These are phyloP conservation scores for Oryctes rhinoceros DNA, from an alignment of 1,140 invertebrate genomes.

Conservation along the genomic window DNA sequence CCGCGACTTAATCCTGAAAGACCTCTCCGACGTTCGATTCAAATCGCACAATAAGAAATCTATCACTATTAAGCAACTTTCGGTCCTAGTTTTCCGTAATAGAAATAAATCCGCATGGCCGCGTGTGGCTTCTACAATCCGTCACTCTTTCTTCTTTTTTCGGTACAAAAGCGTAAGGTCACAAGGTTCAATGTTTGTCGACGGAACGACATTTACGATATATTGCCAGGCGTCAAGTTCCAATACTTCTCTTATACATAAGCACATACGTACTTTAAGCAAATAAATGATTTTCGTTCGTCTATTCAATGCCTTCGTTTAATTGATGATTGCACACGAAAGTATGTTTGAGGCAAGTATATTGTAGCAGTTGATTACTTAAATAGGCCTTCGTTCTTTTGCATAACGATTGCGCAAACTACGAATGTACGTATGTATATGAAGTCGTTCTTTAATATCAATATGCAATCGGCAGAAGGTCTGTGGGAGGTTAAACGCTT, in stretches of 20 bases:
- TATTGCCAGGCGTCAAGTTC: background rate
- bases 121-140: too few species aligned
- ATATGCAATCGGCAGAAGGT: background rate
- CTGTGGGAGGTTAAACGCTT: background rate
- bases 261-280: background rate
- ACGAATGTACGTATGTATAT: background rate
- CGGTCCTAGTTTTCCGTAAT: too few species aligned
- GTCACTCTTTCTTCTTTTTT: constrained; percentile 1
- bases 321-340: constrained; percentile 7
- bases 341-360: background rate
- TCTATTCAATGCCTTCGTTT: background rate
- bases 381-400: background rate
- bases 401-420: constrained; percentile 14
- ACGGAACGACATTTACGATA: background rate
- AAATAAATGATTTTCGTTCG: constrained; percentile 1
- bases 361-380: background rate
- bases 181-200: background rate
- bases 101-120: too few species aligned
- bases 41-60: too few species aligned
- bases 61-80: too few species aligned
- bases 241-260: background rate
- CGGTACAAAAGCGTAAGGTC: constrained; percentile 6
- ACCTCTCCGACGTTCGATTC: too few species aligned
- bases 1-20: too few species aligned
- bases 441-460: background rate